Percentiles rank a stretch among this genome's conserved stretches.
Conservation (phyloP, 2,888 invertebrate genomes). For the Tenthredo amoena region DNA sequence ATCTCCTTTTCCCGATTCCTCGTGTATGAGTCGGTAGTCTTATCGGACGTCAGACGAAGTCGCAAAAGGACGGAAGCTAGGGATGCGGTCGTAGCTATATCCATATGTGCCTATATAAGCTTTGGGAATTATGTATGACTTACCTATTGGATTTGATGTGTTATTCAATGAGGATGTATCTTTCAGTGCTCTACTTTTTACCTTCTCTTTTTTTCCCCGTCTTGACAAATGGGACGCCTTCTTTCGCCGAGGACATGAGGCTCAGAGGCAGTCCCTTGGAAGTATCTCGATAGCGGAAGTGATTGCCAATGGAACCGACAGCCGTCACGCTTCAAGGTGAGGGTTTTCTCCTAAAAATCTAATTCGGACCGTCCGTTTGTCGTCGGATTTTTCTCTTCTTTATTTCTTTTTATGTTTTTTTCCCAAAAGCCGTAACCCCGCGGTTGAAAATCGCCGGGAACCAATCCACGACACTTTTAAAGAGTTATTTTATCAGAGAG, state of each 20-base stretch:
- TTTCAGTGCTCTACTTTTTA: background rate
- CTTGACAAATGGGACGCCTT: constrained; percentile 35
- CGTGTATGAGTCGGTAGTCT: background rate
- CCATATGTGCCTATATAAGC: background rate
- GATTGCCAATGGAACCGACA: constrained; percentile 45
- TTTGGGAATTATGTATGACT: constrained; percentile 42
- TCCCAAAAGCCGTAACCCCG: background rate
- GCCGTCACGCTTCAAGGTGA: constrained; percentile 42
- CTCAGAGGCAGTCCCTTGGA: constrained; percentile 26
- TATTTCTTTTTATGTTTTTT: background rate
- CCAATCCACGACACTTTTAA: background rate
- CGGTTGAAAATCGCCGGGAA: background rate
- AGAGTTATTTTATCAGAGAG: background rate
- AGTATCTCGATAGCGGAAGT: constrained; percentile 46
- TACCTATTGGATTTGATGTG: constrained; percentile 33
- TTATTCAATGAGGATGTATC: constrained; percentile 47
- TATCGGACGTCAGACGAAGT: constrained; percentile 23
- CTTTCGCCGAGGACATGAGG: constrained; percentile 23
- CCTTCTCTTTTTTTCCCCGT: background rate
- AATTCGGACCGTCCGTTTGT: constrained; percentile 38
- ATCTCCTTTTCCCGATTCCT: background rate
- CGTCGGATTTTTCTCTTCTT: constrained; percentile 7
- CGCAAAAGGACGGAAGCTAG: background rate
- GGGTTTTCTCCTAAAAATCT: constrained; percentile 30
- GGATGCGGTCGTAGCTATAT: constrained; percentile 7